Evolutionary conservation across 2,888 invertebrate genomes (phyloP), one percentile per base, ranked within the genome.

Genomic region (Cheilosia vernalis): DNA sequence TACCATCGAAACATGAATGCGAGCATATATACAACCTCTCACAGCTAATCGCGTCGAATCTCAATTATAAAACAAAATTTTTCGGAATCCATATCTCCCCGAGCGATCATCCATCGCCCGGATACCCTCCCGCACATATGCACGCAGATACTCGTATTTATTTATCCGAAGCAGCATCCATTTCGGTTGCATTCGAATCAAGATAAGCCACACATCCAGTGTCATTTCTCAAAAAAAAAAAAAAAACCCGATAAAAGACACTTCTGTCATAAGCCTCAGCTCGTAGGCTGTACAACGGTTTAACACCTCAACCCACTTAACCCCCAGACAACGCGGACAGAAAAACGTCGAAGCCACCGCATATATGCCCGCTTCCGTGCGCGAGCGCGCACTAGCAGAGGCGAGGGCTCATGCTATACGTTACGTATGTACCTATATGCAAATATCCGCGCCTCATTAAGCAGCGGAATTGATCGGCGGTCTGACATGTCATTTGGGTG

Each of bases 401-500:
- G 17, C 19, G 17, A 7, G 9, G 53, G 33, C 70, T 60, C 60
- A 76, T 56, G 63, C 66, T 49, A 64, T 21, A 17, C 67, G 33
- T 27, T 6, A 27, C 27, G 6, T 72, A 72, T 9, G 30, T 72
- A n/a, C n/a, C n/a, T n/a, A 67, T 85, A 85, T 85, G 85, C 85
- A 85, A 85, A 85, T 85, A 85, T 85, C 85, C 85, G 85, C 85
- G 87, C 87, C 90, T 91, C 90, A 90, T 90, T 90, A 90, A 90
- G 90, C 90, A 89, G 89, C 90, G 88, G 90, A 91, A 90, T 90
- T 91, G 91, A 90, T 90, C 89, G 87, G 87, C 87, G 78, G 81
- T 77, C 81, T 81, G 85, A 85, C 85, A 81, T 85, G 85, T 85
- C 85, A 87, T 87, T 88, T 90, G 90, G 91, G 90, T 90, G 90